Base-by-base conservation (phyloP, 2,888 invertebrate genomes). In the Prionchulus punctatus region DNA sequence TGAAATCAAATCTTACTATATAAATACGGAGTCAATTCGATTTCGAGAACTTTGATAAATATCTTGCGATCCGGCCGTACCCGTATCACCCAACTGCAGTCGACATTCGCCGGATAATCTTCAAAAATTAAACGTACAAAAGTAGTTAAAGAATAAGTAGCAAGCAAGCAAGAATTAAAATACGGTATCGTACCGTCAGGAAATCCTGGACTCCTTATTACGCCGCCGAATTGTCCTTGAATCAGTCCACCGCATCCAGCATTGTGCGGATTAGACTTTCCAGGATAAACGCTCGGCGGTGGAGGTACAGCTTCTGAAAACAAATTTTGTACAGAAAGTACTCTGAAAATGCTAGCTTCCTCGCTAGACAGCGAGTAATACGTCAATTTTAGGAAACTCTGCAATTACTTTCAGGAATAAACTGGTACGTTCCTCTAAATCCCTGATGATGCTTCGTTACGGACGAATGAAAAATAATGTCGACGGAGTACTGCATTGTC, bases 81-180 rank as follows among this genome's bases (percentile, higher is more conserved):
- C 45, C 75, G 63, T 45, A 75, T 69, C 28, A 75, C 62, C 75
- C 75, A 75, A 43, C 71, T 66, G 63, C 75, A 75, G 7, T 72
- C 71, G 15, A 73, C 62, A 43, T 72, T 70, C 27, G 64, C 67
- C 0, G 72, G 70, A 58, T 71, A 73, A 7, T 69, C 50, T 45
- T 12, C 12, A 45, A n/a, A 23, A n/a, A 23, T 45, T n/a, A 45
- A 45, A 36, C 18, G 7, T 45, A 21, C n/a, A 45, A 45, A 45
- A 12, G 23, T 23, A 36, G 7, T 18, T 12, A 12, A 36, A 18
- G 36, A 36, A 36, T 36, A 36, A 18, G 18, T 36, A 7, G 18
- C 36, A 7, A 36, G 36, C 36, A 36, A 12, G n/a, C n/a, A n/a
- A n/a, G n/a, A n/a, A n/a, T n/a, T n/a, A n/a, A n/a, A n/a, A n/a